A percentile compares a stretch with the other conserved stretches of the same genome.
Conservation (phyloP, 2,113 vertebrate genomes). For the Columbina picui region DNA sequence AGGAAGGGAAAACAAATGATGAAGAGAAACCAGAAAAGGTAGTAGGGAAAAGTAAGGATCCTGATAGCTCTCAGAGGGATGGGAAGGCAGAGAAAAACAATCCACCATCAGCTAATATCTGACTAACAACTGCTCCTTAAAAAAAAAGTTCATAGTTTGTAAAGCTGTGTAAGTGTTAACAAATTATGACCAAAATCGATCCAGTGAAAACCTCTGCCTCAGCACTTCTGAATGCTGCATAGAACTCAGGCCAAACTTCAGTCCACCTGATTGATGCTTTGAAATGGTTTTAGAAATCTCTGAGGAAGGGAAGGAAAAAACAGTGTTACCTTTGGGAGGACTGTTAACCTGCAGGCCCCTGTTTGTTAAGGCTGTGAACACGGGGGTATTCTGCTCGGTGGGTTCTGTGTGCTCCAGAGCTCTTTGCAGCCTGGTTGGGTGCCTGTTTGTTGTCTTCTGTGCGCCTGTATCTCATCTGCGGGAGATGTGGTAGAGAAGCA, state of each 20-base stretch:
- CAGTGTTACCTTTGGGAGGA: background rate
- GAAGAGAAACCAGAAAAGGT: background rate
- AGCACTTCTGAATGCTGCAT: slow-evolving; percentile 40
- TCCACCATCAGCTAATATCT: background rate
- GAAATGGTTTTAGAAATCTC: background rate
- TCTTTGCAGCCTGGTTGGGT: background rate
- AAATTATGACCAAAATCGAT: slow-evolving; percentile 32
- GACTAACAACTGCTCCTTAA: background rate
- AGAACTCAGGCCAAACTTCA: slow-evolving; percentile 49
- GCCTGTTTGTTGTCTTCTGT: background rate
- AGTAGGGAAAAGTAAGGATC: background rate
- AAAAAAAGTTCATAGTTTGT: background rate
- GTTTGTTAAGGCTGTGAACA: background rate
- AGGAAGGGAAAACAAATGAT: background rate
- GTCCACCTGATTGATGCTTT: slow-evolving; percentile 1
- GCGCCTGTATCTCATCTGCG: background rate
- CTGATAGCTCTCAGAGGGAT: background rate
- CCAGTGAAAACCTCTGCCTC: slow-evolving; percentile 42
- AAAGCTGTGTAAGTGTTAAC: slow-evolving; percentile 19
- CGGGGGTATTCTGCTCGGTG: background rate
- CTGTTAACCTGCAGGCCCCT: background rate
- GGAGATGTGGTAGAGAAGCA: background rate
- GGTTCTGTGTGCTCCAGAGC: background rate
- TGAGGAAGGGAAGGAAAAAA: background rate
- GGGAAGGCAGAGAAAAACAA: background rate